Conservation (phyloP, 2,888 invertebrate species). For the Alcis repandata region DNA sequence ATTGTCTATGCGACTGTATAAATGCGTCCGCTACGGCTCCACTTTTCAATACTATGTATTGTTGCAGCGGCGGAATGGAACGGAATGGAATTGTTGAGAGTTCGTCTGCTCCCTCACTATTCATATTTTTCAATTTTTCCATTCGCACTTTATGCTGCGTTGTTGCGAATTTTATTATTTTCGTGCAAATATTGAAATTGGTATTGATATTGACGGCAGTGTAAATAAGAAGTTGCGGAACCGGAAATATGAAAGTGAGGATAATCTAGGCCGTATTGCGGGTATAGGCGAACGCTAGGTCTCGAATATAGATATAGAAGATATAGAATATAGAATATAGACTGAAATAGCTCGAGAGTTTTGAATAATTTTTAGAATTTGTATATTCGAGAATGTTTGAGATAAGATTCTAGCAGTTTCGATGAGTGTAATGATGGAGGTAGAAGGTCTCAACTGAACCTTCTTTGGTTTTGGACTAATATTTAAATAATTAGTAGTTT, state of each 20-base stretch:
- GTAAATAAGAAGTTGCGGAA: conserved; percentile 7
- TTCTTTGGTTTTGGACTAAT: too few relatives aligned
- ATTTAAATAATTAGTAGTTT: too few relatives aligned
- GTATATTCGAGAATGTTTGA: background rate
- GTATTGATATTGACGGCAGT: conserved; percentile 16
- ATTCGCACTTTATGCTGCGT: conserved; percentile 31
- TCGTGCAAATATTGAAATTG: conserved; percentile 26
- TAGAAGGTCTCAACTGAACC: too few relatives aligned
- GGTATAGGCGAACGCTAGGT: background rate
- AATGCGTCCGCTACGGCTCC: conserved; percentile 41
- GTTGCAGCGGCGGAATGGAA: conserved; percentile 50
- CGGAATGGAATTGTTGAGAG: conserved; percentile 57
- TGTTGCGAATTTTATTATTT: conserved; percentile 31
- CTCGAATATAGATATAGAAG: too few relatives aligned
- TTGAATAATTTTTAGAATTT: too few relatives aligned
- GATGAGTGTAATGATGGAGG: too few relatives aligned
- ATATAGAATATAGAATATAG: too few relatives aligned
- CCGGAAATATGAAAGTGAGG: conserved; percentile 1
- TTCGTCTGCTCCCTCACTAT: conserved; percentile 44
- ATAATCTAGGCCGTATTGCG: conserved; percentile 1
- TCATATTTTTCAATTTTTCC: conserved; percentile 64
- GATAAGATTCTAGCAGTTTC: too few relatives aligned
- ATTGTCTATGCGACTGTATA: conserved; percentile 47
- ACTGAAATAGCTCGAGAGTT: too few relatives aligned
- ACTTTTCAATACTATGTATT: conserved; percentile 57